Conservation (phyloP, 2,113 vertebrate species). For the Pitta sordida region DNA sequence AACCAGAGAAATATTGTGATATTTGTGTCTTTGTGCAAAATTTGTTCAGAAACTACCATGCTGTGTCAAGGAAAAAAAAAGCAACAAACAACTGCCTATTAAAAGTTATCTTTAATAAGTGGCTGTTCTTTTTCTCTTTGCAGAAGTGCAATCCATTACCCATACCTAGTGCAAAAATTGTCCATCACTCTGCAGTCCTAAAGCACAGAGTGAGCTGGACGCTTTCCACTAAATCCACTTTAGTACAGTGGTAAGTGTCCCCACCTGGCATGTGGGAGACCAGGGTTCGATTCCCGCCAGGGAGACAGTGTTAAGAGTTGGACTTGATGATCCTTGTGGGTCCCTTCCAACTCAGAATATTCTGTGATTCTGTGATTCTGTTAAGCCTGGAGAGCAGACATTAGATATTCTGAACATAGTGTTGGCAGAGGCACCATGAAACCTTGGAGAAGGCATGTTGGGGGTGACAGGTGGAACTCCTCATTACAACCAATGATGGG, state of each 20-base stretch:
- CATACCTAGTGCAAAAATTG: not conserved
- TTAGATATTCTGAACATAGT: not conserved
- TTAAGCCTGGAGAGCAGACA: not conserved
- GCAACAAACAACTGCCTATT: not conserved
- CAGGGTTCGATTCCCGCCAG: no score
- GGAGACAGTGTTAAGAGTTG: no score
- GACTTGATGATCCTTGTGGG: no score
- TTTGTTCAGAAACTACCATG: not conserved
- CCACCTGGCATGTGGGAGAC: no score
- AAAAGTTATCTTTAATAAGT: slow-evolving; percentile 29
- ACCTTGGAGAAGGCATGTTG: not conserved
- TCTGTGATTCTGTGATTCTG: no score
- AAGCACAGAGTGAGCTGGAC: not conserved
- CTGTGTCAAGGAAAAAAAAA: not conserved
- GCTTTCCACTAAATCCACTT: no score
- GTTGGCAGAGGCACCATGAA: not conserved
- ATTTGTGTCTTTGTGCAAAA: not conserved
- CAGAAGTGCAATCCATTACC: not conserved
- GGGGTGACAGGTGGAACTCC: not conserved
- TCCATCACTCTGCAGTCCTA: not conserved
- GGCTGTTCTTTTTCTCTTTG: not conserved
- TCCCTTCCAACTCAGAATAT: no score
- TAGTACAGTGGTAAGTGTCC: no score
- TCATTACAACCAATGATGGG: not conserved
- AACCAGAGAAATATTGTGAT: not conserved